Conservation (phyloP, 2,888 invertebrate genomes). For the Noctua fimbriata region DNA sequence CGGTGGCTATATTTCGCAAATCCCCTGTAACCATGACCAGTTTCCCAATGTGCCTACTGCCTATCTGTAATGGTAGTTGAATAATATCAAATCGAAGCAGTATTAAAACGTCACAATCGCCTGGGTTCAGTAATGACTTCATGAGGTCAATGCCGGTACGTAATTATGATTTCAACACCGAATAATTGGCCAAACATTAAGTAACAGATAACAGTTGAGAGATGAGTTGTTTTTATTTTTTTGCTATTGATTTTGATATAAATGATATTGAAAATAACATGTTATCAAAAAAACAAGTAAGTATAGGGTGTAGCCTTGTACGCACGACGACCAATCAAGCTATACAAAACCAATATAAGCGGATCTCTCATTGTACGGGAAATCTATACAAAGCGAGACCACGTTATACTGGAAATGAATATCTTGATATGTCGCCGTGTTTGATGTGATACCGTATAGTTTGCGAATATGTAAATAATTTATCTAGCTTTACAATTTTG, state of each 20-base stretch:
- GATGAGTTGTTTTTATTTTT: constrained; percentile 12
- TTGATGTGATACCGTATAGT: not conserved
- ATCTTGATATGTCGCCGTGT: no score
- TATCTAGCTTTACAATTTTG: not conserved
- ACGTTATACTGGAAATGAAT: no score
- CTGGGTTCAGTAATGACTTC: constrained; percentile 27
- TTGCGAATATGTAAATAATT: not conserved
- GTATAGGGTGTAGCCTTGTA: not conserved
- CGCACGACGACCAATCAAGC: not conserved
- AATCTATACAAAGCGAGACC: not conserved
- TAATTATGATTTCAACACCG: constrained; percentile 50
- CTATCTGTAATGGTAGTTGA: constrained; percentile 42
- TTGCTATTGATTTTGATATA: not conserved
- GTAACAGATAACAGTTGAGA: constrained; percentile 36
- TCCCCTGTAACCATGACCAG: constrained; percentile 15
- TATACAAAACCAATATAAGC: not conserved
- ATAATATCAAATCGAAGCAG: constrained; percentile 35
- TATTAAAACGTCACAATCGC: constrained; percentile 30
- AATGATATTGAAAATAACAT: constrained; percentile 9
- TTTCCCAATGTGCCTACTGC: constrained; percentile 26
- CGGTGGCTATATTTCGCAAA: constrained; percentile 32
- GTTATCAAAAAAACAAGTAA: not conserved
- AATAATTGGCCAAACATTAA: constrained; percentile 46
- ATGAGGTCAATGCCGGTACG: constrained; percentile 62
- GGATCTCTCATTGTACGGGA: not conserved